Base-by-base conservation (phyloP, 2,797 vertebrate genomes). In the Okamejei kenojei region DNA sequence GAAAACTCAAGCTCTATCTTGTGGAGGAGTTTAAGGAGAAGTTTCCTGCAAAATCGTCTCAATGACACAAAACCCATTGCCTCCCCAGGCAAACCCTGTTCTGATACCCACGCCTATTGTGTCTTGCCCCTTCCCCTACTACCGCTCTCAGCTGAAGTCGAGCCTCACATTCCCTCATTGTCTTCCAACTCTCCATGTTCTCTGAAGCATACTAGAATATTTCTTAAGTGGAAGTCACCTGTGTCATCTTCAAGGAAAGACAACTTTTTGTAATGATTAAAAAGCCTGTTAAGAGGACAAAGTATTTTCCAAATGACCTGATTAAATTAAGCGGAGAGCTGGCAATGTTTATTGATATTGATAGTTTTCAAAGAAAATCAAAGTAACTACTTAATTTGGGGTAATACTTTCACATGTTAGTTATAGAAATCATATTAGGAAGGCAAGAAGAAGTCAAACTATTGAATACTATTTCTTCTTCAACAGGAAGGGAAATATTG, bases 391-490 rank as follows among this genome's bases (percentile, higher is more conserved):
- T 77, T 9, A 9, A 77, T 77, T 77, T 77, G 1, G 76, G 29
- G 11, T n/a, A 11, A 77, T 77, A n/a, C 74, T n/a, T 38, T 79
- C 1, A 35, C 38, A 23, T 38, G 38, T 17, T 80, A 19, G 79
- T 38, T 80, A 45, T 6, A 80, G 38, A 1, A 80, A 38, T 65
- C 11, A 10, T 8, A 90, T 19, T 32, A 19, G 61, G 35, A 90
- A 68, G 79, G 93, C 80, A 65, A 76, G 32, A 81, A 54, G 38
- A 26, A 81, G 79, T 19, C 38, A 45, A 45, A 38, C 7, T 81
- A 19, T 38, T 81, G 17, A 35, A 15, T n/a, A 45, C 7, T 54
- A 94, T 35, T 94, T 88, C 93, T 45, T 82, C 3, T 10, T 58
- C 38, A 26, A 21, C 45, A 26, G 45, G 21, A 26, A 21, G 38